These are phyloP conservation scores for Ginglymostoma cirratum DNA, from an alignment of 2,113 vertebrate genomes.

Conservation along the genomic window DNA sequence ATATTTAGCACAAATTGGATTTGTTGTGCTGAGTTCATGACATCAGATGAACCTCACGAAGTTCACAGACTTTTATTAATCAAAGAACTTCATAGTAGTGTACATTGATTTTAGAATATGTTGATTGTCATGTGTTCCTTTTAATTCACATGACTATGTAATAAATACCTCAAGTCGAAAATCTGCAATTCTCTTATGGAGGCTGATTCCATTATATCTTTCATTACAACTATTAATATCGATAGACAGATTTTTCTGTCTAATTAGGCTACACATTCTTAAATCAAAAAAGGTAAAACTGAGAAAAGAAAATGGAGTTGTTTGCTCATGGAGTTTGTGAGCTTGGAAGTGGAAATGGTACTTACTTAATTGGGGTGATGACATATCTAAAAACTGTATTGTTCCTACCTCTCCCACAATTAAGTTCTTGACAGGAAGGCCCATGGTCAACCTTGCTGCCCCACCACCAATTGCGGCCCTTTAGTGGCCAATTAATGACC, in stretches of 20 bases:
- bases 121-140: background rate
- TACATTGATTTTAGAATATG: background rate
- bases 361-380: too few species aligned
- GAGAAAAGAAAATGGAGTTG: too few species aligned
- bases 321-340: too few species aligned
- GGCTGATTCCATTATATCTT: background rate
- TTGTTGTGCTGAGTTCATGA: background rate
- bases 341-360: too few species aligned
- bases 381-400: too few species aligned
- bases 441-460: too few species aligned
- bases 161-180: background rate
- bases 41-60: background rate
- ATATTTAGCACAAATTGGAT: slow-evolving; percentile 5
- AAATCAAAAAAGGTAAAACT: background rate
- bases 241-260: background rate
- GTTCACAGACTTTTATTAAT: background rate
- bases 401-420: too few species aligned
- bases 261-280: background rate
- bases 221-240: background rate
- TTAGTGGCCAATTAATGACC: too few species aligned
- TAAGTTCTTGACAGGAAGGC: too few species aligned
- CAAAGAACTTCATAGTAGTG: background rate
- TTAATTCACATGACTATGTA: background rate
- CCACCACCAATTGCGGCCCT: too few species aligned
- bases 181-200: background rate